Evolutionary conservation across 2,888 invertebrate genomes (phyloP), one percentile per base, ranked within the genome.

Genomic region (Synanthedon vespiformis): DNA sequence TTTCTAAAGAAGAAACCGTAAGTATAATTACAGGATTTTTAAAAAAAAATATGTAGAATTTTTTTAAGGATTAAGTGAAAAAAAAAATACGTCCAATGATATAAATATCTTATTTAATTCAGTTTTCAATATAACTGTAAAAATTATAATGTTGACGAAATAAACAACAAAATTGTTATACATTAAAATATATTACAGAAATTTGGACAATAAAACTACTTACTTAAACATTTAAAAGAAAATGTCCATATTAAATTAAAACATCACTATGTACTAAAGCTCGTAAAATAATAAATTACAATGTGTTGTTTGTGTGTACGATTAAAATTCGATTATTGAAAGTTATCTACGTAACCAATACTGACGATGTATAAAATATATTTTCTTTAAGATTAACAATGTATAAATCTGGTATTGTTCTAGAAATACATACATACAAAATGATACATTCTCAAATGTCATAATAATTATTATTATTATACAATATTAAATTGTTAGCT

Each of bases 51-150:
- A 34, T 5, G 10, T 34, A 34, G 10, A 34, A 34, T 5, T 5
- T 2, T 2, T 10, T 34, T 34, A 34, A 34, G 34, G 34, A 34
- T 10, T 34, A 34, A 10, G 34, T 34, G 10, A 44, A 44, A 12
- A 41, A 41, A 44, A 13, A 44, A 44, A n/a, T 44, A 44, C n/a
- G 8, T 44, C 14, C 13, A 50, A 59, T 76, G 72, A 73, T 80
- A 78, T 76, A 80, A 77, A 80, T 80, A 77, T 74, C 70, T 65
- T 75, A 77, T 75, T 69, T 79, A 78, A 80, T 77, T 80, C 74
- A 62, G 72, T 78, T 77, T 74, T 68, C 77, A 66, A 77, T 77
- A 73, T 75, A 74, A 70, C 75, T 72, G 77, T 72, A 77, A 34
- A 34, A 34, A 73, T 72, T 72, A 78, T 77, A 70, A 78, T 67